Evolutionary conservation across 2,113 vertebrate species (phyloP), one percentile per base, ranked within the genome.

Genomic region (Sprattus sprattus): DNA sequence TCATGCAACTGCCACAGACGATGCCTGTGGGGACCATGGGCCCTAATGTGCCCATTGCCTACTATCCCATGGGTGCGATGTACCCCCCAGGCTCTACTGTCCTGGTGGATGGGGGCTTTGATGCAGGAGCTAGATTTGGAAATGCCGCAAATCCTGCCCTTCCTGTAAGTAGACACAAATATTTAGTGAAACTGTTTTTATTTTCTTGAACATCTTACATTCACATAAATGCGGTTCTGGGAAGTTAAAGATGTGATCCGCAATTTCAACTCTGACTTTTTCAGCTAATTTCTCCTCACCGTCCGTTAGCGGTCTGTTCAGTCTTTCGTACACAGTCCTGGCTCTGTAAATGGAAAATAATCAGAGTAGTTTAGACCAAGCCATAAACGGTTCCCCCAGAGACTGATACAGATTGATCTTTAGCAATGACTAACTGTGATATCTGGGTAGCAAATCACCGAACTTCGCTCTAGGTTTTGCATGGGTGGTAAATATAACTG

Each of bases 11-110:
- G 96, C 95, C 97, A 81, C 95, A 97, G 86, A 95, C 94, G 0
- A 93, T 97, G 94, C 94, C 95, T 4, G 90, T 97, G 89, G 96
- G 96, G 1, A 95, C 95, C 0, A 93, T 97, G 90, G 95, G 95
- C 64, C 96, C 96, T 84, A 96, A 96, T 3, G 96, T 98, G 50
- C 97, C 97, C n/a, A 95, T 98, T 96, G 96, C 97, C 1, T 99
- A 98, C 89, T 97, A 99, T 13, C 97, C 95, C 0, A 95, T 99
- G 94, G 97, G 96, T 8, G 95, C 97, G 0, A 84, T 98, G 84
- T 98, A 98, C 75, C 96, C 96, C 0, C 96, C 93, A 20, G 97
- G 97, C 11, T 97, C 98, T n/a, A 92, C 97, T 3, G 95, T 99
- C 89, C 94, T 99, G 81, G 94, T 99, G 57, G 97, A 99, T 0